Evolutionary conservation across 2,113 vertebrate species (phyloP).

Genomic region (Crotalus helleri): DNA sequence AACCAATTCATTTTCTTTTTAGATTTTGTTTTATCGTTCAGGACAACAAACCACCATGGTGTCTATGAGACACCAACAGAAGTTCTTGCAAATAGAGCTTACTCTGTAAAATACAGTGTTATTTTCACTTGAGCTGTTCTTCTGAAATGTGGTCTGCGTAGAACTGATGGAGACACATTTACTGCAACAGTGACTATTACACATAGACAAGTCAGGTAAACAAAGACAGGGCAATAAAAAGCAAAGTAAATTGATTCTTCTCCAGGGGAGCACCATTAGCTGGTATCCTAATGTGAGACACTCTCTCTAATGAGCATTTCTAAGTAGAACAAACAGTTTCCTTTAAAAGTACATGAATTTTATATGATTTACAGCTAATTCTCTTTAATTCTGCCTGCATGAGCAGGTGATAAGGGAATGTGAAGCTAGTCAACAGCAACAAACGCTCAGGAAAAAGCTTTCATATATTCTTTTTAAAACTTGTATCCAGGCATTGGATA

Average conservation of each 20-base stretch:
- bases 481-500: conserved; percentile 6
- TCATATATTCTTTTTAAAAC: conserved; percentile 41
- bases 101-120: not conserved
- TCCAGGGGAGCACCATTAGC: conserved; percentile 70
- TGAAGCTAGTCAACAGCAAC: conserved; percentile 61
- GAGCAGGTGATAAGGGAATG: conserved; percentile 72
- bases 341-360: conserved; percentile 76
- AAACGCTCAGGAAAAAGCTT: conserved; percentile 47
- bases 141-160: not conserved
- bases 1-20: not conserved
- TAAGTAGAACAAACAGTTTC: conserved; percentile 69
- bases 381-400: conserved; percentile 71
- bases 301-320: conserved; percentile 55
- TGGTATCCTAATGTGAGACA: conserved; percentile 65
- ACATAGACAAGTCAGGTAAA: conserved; percentile 54
- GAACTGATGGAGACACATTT: conserved; percentile 34
- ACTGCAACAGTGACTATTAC: conserved; percentile 45
- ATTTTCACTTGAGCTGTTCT: conserved; percentile 23
- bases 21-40: not conserved
- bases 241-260: conserved; percentile 72
- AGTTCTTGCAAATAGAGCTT: not conserved
- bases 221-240: conserved; percentile 71
- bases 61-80: conserved; percentile 23
- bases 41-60: not conserved
- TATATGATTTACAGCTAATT: conserved; percentile 75